Conservation (phyloP, 2,888 invertebrate species). For the Myopa testacea region DNA sequence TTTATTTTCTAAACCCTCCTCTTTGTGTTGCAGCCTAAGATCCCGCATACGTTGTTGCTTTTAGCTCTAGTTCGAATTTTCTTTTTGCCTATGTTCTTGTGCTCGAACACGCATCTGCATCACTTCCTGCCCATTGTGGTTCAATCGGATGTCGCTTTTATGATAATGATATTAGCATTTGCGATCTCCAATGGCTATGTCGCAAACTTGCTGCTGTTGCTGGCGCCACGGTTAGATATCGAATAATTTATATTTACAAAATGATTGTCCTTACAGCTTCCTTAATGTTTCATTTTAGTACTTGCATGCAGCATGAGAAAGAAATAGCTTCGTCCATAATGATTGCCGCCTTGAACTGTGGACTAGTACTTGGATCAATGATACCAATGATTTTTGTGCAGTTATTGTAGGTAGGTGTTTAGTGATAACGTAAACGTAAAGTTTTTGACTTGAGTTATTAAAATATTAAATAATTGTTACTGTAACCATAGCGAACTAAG, state of each 20-base stretch:
- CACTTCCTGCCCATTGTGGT: slow-evolving; percentile 82
- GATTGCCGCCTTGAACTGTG: slow-evolving; percentile 86
- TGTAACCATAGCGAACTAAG: no score
- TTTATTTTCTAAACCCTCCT: neutral
- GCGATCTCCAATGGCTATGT: slow-evolving; percentile 91
- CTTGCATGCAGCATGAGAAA: slow-evolving; percentile 83
- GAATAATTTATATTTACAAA: slow-evolving; percentile 46
- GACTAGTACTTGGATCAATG: slow-evolving; percentile 85
- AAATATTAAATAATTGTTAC: no score
- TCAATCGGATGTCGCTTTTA: slow-evolving; percentile 81
- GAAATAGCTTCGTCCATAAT: slow-evolving; percentile 90
- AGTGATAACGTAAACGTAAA: slow-evolving; percentile 43
- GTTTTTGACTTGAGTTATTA: neutral
- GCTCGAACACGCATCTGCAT: slow-evolving; percentile 89
- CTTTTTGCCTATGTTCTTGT: slow-evolving; percentile 86
- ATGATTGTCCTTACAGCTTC: neutral
- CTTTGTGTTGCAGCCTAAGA: slow-evolving; percentile 72
- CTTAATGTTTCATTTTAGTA: slow-evolving; percentile 71
- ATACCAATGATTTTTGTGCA: slow-evolving; percentile 79
- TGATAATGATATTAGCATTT: slow-evolving; percentile 81
- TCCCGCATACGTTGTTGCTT: slow-evolving; percentile 75
- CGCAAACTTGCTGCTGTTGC: slow-evolving; percentile 86
- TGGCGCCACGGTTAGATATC: slow-evolving; percentile 80
- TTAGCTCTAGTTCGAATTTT: slow-evolving; percentile 76
- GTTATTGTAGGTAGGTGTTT: slow-evolving; percentile 64